Percentiles rank a stretch among this genome's conserved stretches.
phyloP scores from a whole-genome alignment of 1,140 invertebrate genomes.

The Neodiprion fabricii region DNA sequence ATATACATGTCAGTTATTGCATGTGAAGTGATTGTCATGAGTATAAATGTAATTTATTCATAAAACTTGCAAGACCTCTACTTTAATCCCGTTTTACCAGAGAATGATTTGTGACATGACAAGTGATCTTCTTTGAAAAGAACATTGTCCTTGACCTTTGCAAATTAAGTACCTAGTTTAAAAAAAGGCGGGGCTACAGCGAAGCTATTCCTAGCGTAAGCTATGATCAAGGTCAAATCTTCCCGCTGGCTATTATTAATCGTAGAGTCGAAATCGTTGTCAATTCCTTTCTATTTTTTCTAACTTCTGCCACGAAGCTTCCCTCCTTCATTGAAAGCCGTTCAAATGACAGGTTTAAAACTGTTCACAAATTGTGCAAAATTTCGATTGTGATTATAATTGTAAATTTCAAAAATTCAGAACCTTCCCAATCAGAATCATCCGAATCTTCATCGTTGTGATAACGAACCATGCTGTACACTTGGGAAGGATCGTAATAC shows the following conservation, averaged over 20 bases:
- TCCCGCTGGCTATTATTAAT: no score
- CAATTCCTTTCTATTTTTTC: no score
- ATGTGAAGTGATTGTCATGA: neutral
- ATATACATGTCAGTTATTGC: no score
- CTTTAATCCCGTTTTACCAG: neutral
- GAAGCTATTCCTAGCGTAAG: neutral
- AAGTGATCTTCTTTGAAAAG: neutral
- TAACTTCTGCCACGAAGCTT: no score
- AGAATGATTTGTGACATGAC: no score
- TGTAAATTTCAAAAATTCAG: constrained; percentile 1
- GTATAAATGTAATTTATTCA: neutral
- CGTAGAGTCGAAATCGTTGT: no score
- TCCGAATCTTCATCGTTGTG: constrained; percentile 32
- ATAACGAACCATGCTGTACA: constrained; percentile 52
- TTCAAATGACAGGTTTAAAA: neutral
- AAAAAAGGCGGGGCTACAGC: neutral
- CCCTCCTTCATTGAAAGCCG: no score
- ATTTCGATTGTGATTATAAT: neutral
- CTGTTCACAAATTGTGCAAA: no score
- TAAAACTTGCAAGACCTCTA: neutral
- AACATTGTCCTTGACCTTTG: neutral
- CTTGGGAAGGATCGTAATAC: constrained; percentile 47
- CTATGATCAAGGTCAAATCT: neutral
- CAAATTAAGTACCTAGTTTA: neutral
- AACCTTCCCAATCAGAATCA: constrained; percentile 44